A percentile compares a stretch with the other conserved stretches of the same genome.
phyloP scores from a whole-genome alignment of 1,140 invertebrate genomes.

The Notospermus geniculatus region DNA sequence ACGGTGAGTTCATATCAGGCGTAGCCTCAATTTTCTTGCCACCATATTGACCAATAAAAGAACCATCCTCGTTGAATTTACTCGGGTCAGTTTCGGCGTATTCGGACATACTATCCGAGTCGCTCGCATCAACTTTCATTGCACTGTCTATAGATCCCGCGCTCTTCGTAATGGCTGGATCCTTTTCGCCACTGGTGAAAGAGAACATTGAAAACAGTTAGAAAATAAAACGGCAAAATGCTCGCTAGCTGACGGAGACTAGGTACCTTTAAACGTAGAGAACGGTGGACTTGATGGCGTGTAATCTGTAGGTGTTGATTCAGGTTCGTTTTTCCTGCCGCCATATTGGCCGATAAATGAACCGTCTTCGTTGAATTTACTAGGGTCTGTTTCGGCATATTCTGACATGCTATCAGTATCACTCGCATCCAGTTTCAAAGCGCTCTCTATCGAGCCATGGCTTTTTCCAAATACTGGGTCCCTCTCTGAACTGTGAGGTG shows the following conservation, averaged over 20 bases:
- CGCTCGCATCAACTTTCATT: constrained; percentile 40
- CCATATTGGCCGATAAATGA: constrained; percentile 97
- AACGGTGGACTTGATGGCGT: no score
- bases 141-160: constrained; percentile 25
- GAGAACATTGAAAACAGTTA: no score
- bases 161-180: neutral
- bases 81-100: constrained; percentile 92
- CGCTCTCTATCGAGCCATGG: constrained; percentile 23
- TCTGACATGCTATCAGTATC: constrained; percentile 90
- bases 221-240: no score
- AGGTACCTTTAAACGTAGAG: no score
- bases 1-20: constrained; percentile 7
- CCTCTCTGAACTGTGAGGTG: no score
- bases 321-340: constrained; percentile 24
- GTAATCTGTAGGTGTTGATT: no score
- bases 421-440: constrained; percentile 38
- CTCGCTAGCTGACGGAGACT: no score
- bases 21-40: constrained; percentile 21
- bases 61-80: no score
- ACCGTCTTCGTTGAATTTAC: no score
- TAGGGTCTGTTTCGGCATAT: constrained; percentile 95
- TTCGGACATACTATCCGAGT: constrained; percentile 90
- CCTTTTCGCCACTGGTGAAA: no score
- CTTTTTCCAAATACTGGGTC: neutral
- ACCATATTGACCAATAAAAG: constrained; percentile 95